These are phyloP conservation scores for Jordanella pulchra DNA, from an alignment of 2,797 vertebrate species.

Conservation along the genomic window DNA sequence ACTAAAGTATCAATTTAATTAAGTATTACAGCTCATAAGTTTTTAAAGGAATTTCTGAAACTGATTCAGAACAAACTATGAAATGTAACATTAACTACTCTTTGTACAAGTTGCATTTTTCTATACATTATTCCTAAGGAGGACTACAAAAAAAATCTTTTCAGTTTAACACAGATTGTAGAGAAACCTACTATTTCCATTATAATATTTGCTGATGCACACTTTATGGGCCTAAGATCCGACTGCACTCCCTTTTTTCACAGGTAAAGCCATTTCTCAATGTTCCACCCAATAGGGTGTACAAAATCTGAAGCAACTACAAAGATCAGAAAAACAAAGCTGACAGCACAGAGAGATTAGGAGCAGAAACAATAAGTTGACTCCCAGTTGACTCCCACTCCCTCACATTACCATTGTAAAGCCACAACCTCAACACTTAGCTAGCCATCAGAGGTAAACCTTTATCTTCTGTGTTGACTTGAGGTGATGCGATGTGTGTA, in stretches of 20 bases:
- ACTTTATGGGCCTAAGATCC: background rate
- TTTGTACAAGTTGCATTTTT: background rate
- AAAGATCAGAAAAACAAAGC: constrained; percentile 35
- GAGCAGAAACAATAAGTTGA: constrained; percentile 44
- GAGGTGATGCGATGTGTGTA: constrained; percentile 60
- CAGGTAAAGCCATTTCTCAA: constrained; percentile 1
- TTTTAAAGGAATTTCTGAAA: too few relatives aligned
- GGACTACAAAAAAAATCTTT: background rate
- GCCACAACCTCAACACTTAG: constrained; percentile 44
- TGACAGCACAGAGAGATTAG: constrained; percentile 41
- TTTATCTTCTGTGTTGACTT: constrained; percentile 63
- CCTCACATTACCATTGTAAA: constrained; percentile 48
- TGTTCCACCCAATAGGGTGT: constrained; percentile 6
- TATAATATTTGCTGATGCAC: background rate
- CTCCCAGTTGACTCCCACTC: constrained; percentile 45
- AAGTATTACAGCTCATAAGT: too few relatives aligned
- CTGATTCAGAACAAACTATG: background rate
- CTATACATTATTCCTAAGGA: background rate
- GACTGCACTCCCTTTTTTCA: constrained; percentile 2
- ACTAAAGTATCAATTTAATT: too few relatives aligned
- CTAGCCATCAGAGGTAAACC: constrained; percentile 53
- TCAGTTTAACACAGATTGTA: background rate
- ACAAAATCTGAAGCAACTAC: constrained; percentile 20
- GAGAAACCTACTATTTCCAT: background rate
- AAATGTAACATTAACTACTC: background rate